A percentile compares a stretch with the other conserved stretches of the same genome.
Evolutionary conservation across 2,797 vertebrate species (phyloP).

Genomic region (Xenops minutus): DNA sequence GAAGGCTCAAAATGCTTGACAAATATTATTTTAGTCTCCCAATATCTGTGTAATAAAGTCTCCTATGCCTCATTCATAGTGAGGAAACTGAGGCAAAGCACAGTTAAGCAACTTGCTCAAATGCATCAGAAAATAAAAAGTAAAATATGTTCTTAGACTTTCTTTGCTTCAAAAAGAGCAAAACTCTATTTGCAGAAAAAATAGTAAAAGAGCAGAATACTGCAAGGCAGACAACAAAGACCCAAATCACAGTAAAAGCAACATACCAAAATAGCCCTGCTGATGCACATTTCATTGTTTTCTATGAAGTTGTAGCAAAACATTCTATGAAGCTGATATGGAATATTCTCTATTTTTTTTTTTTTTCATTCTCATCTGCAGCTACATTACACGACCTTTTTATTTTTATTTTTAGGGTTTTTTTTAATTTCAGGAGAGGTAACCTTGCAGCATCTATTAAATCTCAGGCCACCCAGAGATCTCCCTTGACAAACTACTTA

Average conservation of each 20-base stretch:
- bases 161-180: neutral
- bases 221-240: neutral
- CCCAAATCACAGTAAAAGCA: neutral
- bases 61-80: neutral
- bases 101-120: neutral
- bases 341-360: neutral
- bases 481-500: neutral
- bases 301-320: neutral
- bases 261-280: neutral
- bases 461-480: neutral
- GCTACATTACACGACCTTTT: neutral
- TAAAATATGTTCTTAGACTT: neutral
- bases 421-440: neutral
- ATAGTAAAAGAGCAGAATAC: neutral
- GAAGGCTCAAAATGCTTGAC: neutral
- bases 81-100: neutral
- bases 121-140: neutral
- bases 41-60: neutral
- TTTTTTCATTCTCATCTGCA: neutral
- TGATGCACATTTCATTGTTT: neutral
- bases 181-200: neutral
- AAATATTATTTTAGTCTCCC: neutral
- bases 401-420: neutral
- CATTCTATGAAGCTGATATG: neutral
- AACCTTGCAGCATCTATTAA: neutral